Evolutionary conservation across 2,888 invertebrate species (phyloP).

Genomic region (Argynnis bischoffii): DNA sequence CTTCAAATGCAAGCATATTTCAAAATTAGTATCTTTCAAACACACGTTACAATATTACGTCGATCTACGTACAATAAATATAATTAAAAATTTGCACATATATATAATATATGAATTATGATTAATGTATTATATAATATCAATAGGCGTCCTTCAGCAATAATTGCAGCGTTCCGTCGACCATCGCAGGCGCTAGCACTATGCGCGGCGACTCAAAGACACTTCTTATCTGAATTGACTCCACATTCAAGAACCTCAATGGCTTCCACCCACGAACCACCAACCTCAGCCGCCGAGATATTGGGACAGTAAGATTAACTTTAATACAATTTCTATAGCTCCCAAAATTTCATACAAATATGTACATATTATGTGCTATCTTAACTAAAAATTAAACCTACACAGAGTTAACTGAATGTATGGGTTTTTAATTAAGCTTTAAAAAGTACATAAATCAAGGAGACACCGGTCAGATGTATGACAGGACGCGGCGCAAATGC

Average conservation of each 20-base stretch:
- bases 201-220: slow-evolving; percentile 78
- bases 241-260: slow-evolving; percentile 70
- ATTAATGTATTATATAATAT: background rate
- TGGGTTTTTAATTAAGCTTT: too few relatives aligned
- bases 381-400: background rate
- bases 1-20: too few relatives aligned
- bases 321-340: background rate
- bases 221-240: slow-evolving; percentile 68
- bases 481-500: slow-evolving; percentile 23
- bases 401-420: too few relatives aligned
- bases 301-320: slow-evolving; percentile 65
- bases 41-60: too few relatives aligned
- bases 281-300: slow-evolving; percentile 69
- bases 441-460: slow-evolving; percentile 19
- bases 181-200: slow-evolving; percentile 83
- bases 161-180: slow-evolving; percentile 84
- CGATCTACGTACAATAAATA: too few relatives aligned
- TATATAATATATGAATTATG: too few relatives aligned
- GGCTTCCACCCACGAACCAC: slow-evolving; percentile 67
- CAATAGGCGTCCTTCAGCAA: slow-evolving; percentile 82
- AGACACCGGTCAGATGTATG: slow-evolving; percentile 10
- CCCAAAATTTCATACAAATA: too few relatives aligned
- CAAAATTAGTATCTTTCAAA: too few relatives aligned
- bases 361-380: too few relatives aligned
- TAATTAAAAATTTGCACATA: too few relatives aligned